phyloP scores from a whole-genome alignment of 2,797 vertebrate genomes.

The Coreius guichenoti region DNA sequence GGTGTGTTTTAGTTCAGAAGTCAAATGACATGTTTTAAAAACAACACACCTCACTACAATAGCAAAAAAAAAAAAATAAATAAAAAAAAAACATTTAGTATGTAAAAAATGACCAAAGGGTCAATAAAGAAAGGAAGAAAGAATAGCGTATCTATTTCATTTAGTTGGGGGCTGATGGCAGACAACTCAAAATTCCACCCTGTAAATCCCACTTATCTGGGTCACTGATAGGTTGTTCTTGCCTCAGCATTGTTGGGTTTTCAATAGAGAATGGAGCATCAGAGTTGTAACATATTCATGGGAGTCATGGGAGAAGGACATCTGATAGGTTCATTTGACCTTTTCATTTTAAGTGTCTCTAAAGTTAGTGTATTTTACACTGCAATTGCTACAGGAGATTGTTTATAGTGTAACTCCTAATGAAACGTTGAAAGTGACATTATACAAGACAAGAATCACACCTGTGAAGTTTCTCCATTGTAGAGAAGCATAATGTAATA shows the following conservation, averaged over 20 bases:
- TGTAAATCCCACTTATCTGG: constrained; percentile 7
- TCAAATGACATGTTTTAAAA: background rate
- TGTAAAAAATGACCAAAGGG: background rate
- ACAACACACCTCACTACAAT: background rate
- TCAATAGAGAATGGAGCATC: background rate
- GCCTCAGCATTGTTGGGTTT: constrained; percentile 14
- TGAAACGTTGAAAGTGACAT: background rate
- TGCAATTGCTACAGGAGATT: constrained; percentile 1
- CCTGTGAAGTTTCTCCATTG: background rate
- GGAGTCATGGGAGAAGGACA: constrained; percentile 2
- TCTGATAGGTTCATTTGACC: background rate
- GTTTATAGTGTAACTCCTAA: background rate
- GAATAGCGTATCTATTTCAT: background rate
- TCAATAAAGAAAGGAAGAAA: background rate
- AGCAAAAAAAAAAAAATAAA: too few species aligned
- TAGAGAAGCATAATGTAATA: background rate
- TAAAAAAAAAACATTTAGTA: too few species aligned
- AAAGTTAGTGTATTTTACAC: constrained; percentile 33
- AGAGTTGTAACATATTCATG: background rate
- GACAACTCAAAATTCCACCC: background rate
- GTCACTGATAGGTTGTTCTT: constrained; percentile 15
- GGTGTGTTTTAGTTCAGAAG: background rate
- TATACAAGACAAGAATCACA: background rate
- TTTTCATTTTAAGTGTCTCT: constrained; percentile 15
- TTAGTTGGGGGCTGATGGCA: background rate